Evolutionary conservation across 2,113 vertebrate species (phyloP).

Genomic region (Coregonus clupeaformis): DNA sequence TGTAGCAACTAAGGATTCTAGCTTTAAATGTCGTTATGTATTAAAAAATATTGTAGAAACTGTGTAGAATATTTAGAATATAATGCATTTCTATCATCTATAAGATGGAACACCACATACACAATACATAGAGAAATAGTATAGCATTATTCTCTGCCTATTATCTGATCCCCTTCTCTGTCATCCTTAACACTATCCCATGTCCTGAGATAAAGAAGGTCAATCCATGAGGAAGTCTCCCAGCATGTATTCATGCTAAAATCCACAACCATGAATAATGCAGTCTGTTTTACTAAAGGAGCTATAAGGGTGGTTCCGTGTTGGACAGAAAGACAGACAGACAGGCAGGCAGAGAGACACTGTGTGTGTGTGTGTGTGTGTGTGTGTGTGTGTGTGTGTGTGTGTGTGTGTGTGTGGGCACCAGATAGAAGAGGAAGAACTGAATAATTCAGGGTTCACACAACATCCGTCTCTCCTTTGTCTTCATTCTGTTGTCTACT

Average conservation of each 20-base stretch:
- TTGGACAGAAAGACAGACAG: too few relatives aligned
- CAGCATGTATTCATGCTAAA: conserved; percentile 1
- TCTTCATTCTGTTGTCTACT: not conserved
- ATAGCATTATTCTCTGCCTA: not conserved
- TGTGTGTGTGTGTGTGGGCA: not conserved
- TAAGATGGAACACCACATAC: not conserved
- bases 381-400: not conserved
- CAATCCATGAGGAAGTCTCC: not conserved
- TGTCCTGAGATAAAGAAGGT: not conserved
- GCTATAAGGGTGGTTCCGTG: not conserved
- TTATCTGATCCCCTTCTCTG: not conserved
- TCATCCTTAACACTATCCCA: not conserved
- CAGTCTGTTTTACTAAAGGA: not conserved
- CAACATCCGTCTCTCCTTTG: not conserved
- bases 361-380: not conserved
- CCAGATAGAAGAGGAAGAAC: conserved; percentile 1
- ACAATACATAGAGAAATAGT: not conserved
- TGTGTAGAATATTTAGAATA: not conserved
- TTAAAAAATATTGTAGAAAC: not conserved
- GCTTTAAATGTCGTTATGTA: not conserved
- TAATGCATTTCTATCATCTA: not conserved
- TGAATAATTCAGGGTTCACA: conserved; percentile 22
- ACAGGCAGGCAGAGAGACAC: too few relatives aligned
- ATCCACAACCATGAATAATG: conserved; percentile 9
- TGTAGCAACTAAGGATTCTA: too few relatives aligned